A percentile compares a stretch with the other conserved stretches of the same genome.
Conservation (phyloP, 2,888 invertebrate genomes). For the Tetragnatha montana region DNA sequence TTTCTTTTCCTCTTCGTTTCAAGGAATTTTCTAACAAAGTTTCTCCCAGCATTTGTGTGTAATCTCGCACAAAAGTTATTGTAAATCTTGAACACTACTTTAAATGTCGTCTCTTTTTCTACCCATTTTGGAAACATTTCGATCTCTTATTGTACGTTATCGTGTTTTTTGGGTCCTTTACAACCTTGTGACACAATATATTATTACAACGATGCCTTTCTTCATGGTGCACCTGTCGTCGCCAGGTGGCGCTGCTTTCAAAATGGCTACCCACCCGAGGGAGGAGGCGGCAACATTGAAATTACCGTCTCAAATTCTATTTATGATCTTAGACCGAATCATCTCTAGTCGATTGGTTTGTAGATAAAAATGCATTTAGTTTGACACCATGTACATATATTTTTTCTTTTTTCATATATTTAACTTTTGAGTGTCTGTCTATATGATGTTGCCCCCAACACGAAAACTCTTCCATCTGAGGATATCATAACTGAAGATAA, state of each 20-base stretch:
- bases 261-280: constrained; percentile 53
- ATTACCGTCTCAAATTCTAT: constrained; percentile 59
- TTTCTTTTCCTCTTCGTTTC: constrained; percentile 43
- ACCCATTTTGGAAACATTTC: constrained; percentile 70
- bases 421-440: constrained; percentile 62
- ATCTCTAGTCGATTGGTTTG: constrained; percentile 67
- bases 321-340: constrained; percentile 64
- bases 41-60: constrained; percentile 66
- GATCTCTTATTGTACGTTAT: constrained; percentile 71
- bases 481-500: neutral
- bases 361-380: constrained; percentile 63
- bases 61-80: constrained; percentile 70
- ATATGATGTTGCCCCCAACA: constrained; percentile 36
- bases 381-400: constrained; percentile 66
- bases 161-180: constrained; percentile 71
- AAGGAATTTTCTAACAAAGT: constrained; percentile 50
- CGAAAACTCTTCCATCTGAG: constrained; percentile 41
- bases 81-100: constrained; percentile 71
- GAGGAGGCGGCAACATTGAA: constrained; percentile 40
- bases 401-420: constrained; percentile 52
- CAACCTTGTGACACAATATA: constrained; percentile 70
- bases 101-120: constrained; percentile 70
- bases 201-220: constrained; percentile 71
- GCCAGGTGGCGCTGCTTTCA: constrained; percentile 60
- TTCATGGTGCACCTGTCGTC: constrained; percentile 65